Base-by-base conservation (phyloP, 2,797 vertebrate species). In the Molossus molossus region DNA sequence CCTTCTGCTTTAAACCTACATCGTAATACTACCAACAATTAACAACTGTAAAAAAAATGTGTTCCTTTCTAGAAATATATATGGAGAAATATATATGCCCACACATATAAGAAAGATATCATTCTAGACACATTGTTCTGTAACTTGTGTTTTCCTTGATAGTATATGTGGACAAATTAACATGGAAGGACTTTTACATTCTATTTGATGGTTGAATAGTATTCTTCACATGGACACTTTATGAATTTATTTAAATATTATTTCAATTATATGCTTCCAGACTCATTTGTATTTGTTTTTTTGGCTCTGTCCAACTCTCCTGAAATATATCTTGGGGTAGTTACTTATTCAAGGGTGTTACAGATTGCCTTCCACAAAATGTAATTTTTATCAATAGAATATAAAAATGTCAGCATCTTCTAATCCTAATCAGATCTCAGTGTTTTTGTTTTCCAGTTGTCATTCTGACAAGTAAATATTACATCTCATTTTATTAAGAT, bases 201-300 rank as follows among this genome's bases (percentile, higher is more conserved):
- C 18, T 83, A 67, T 92, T 72, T 72, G 50, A 90, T 87, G 9
- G 2, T 37, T 64, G 5, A 6, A 1, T 73, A 21, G 0, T n/a
- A 58, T 77, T 92, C n/a, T 92, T 95, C 40, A 25, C 48, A 60
- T 50, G 0, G 4, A 48, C 17, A 48, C 8, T 48, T 58, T 64
- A 57, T 90, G 23, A 70, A 73, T 60, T 80, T 83, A 80, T 65
- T 82, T 50, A 88, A 92, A 37, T 1, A 18, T 23, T 72, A 45
- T 79, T 93, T 82, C 57, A 58, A 45, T 85, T 37, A 88, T 50
- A 3, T 17, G n/a, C n/a, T 45, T 37, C 0, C 23, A 81, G 25
- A 53, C 27, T 76, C 20, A 55, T 29, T 70, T 83, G 29, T 5
- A 18, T 69, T 67, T 72, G 9, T 27, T 45, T 45, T 58, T 82